A percentile compares a stretch with the other conserved stretches of the same genome.
These are phyloP conservation scores for Carollia perspicillata DNA, from an alignment of 2,113 vertebrate species.

Conservation along the genomic window DNA sequence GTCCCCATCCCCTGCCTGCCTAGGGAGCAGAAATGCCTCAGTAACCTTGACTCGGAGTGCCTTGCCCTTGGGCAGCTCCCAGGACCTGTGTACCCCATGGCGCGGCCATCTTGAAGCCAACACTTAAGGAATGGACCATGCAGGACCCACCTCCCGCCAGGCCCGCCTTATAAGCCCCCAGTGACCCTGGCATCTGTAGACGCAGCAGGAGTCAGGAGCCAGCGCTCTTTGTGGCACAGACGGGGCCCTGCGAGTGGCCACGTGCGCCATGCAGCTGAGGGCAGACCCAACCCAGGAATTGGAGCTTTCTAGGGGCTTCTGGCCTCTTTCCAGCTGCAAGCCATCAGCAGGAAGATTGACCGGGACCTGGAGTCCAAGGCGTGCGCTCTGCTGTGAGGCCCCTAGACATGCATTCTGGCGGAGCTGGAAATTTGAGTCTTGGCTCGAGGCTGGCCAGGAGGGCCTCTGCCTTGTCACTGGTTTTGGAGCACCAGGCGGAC, in stretches of 20 bases:
- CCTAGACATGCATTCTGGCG: fast-evolving
- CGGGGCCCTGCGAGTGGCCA: neutral
- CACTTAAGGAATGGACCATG: constrained; percentile 50
- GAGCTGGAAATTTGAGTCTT: neutral
- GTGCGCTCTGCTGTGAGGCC: neutral
- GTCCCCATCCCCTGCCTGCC: neutral
- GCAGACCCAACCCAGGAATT: fast-evolving
- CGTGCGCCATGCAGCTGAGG: fast-evolving
- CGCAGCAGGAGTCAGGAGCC: neutral
- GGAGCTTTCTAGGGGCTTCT: neutral
- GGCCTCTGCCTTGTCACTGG: neutral
- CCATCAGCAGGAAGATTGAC: neutral
- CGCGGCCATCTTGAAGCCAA: constrained; percentile 37
- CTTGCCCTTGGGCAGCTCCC: constrained; percentile 66
- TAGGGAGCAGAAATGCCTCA: neutral
- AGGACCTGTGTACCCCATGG: constrained; percentile 34
- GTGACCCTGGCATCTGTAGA: neutral
- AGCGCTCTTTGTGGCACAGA: neutral
- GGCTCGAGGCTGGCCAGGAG: neutral
- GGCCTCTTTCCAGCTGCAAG: neutral
- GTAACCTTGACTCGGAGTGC: constrained; percentile 55
- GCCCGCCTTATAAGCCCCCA: constrained; percentile 58
- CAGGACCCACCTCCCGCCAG: constrained; percentile 53
- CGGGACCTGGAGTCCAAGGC: neutral
- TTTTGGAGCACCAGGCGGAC: neutral